Conservation (phyloP, 1,140 invertebrate genomes). For the Wasmannia auropunctata region DNA sequence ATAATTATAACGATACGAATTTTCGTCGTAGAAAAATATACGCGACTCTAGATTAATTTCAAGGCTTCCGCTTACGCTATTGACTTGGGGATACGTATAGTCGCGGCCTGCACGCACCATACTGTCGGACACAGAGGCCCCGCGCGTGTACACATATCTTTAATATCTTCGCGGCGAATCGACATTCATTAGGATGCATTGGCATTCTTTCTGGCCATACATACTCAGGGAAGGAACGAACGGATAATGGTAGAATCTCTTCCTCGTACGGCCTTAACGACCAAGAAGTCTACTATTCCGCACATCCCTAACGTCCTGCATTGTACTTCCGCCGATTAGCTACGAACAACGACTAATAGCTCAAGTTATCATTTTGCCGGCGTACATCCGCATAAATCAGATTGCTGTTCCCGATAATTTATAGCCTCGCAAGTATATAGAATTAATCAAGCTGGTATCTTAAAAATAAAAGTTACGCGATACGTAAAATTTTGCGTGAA, state of each 20-base stretch:
- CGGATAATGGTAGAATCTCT: conserved; percentile 59
- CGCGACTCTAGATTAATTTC: conserved; percentile 2
- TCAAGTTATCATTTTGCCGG: conserved; percentile 30
- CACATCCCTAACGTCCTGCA: conserved; percentile 37
- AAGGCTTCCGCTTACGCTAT: conserved; percentile 29
- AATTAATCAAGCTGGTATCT: not conserved
- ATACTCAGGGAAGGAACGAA: conserved; percentile 36
- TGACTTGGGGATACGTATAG: conserved; percentile 52
- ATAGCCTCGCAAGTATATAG: not conserved
- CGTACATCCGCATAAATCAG: conserved; percentile 27
- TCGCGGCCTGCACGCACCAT: not conserved
- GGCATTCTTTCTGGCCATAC: conserved; percentile 63
- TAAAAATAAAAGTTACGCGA: not conserved
- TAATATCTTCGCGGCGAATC: conserved; percentile 68
- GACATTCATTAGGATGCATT: conserved; percentile 73
- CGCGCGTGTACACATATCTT: conserved; percentile 57
- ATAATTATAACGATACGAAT: not conserved
- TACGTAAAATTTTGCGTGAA: not conserved
- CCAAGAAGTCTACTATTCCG: conserved; percentile 41
- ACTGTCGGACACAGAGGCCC: conserved; percentile 1
- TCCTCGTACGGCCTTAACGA: conserved; percentile 44
- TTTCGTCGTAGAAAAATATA: not conserved
- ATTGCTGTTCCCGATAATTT: conserved; percentile 1
- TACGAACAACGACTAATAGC: conserved; percentile 36
- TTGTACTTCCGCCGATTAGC: conserved; percentile 53